Conservation (phyloP, 1,140 invertebrate species). For the Parasteatoda tepidariorum region DNA sequence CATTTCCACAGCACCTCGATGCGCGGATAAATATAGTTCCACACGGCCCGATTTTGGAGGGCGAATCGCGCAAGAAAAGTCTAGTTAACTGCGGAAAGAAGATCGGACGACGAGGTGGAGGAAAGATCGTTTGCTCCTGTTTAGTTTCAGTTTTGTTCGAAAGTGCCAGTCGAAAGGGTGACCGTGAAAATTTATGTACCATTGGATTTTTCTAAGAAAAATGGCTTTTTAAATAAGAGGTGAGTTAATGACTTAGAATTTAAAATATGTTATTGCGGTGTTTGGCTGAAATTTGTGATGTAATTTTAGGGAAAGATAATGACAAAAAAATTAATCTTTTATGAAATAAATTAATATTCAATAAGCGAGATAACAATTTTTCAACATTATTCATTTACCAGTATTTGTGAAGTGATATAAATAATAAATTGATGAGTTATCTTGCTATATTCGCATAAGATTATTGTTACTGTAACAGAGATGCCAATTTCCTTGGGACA, state of each 20-base stretch:
- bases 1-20: not conserved
- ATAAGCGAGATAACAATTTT: not conserved
- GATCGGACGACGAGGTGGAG: not conserved
- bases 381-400: too few relatives aligned
- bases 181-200: not conserved
- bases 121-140: not conserved
- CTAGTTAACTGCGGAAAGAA: not conserved
- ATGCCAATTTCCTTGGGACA: too few relatives aligned
- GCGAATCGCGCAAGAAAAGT: not conserved
- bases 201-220: not conserved
- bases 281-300: not conserved
- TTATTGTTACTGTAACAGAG: too few relatives aligned
- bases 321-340: not conserved
- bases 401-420: too few relatives aligned
- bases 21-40: not conserved
- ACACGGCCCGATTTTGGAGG: not conserved
- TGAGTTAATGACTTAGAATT: not conserved
- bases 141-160: not conserved
- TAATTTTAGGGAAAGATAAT: not conserved
- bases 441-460: too few relatives aligned
- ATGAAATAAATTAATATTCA: not conserved
- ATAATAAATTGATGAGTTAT: too few relatives aligned
- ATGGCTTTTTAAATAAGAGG: not conserved
- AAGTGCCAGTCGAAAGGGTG: not conserved
- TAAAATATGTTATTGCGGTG: not conserved